Evolutionary conservation across 2,113 vertebrate genomes (phyloP), one percentile per base, ranked within the genome.

Genomic region (Furnarius figulus): DNA sequence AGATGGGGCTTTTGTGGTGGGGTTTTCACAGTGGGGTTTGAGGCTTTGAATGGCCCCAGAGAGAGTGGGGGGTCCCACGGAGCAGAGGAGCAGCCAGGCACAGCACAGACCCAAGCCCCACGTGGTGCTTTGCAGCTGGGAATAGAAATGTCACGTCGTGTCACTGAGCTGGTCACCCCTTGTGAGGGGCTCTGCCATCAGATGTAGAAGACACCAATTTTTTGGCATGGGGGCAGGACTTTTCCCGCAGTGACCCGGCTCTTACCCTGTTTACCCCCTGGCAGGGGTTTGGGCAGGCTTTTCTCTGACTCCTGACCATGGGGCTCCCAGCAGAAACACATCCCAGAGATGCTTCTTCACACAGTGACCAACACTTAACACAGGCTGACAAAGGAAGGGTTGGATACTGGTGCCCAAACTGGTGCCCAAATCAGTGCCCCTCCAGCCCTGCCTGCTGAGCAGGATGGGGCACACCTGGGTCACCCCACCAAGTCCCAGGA

Each of bases 361-460:
- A 3, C 39, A 1, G 28, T 0, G 14, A 44, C 0, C 12, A 12
- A 61, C 39, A 2, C 5, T 0, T 14, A 2, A 0, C 50, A 2
- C 16, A 14, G 50, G 39, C 23, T 61, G 52, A 6, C 1, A 1
- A 73, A 47, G 84, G 40, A 84, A 23, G 55, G 44, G 19, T 4
- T 19, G 24, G 14, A 8, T 27, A 7, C 22, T 49, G 62, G 27
- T 72, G 47, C 47, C 47, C 72, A 12, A 27, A 16, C 22, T 49
- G 62, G 31, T 72, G 47, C 47, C 47, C 72, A 12, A 24, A 16
- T 2, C n/a, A 21, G 16, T 8, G 9, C 20, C 40, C 42, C 72
- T 61, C n/a, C 20, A 31, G 56, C 24, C 55, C 61, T 25, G 25
- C 42, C 52, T 55, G 73, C 30, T 12, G 73, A 53, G 72, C 1